A percentile compares a stretch with the other conserved stretches of the same genome.
These are phyloP conservation scores for Phortica variegata DNA, from an alignment of 1,140 invertebrate genomes.

Conservation along the genomic window DNA sequence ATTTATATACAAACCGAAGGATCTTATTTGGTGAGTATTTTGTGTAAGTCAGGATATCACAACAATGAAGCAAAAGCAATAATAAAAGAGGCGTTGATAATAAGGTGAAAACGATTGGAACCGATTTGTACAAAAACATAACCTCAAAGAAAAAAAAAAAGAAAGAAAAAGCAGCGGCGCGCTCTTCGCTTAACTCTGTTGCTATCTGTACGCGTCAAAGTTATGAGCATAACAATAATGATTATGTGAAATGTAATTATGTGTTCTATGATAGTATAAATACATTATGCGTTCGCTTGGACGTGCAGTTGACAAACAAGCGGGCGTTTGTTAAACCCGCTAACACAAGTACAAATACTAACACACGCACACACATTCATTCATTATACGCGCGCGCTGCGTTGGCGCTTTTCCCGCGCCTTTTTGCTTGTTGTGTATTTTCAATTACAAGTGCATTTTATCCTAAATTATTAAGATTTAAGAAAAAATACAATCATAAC, in stretches of 20 bases:
- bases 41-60: too few species aligned
- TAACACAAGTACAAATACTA: too few species aligned
- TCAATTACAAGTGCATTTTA: constrained; percentile 8
- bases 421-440: constrained; percentile 26
- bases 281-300: too few species aligned
- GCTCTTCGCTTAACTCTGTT: too few species aligned
- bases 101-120: too few species aligned
- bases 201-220: neutral
- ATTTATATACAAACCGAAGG: constrained; percentile 53
- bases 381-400: constrained; percentile 20
- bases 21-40: constrained; percentile 56
- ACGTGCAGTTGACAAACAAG: too few species aligned
- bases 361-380: too few species aligned
- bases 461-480: neutral
- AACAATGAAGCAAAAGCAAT: constrained; percentile 1
- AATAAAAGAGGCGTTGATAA: constrained; percentile 10
- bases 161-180: constrained; percentile 9
- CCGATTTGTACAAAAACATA: neutral
- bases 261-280: neutral
- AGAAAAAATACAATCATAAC: constrained; percentile 5
- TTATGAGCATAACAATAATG: constrained; percentile 5
- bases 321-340: too few species aligned
- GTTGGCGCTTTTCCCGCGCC: constrained; percentile 48
- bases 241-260: constrained; percentile 10
- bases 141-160: neutral